Base-by-base conservation (phyloP, 2,797 vertebrate genomes). In the Paratrypauchen microcephalus region DNA sequence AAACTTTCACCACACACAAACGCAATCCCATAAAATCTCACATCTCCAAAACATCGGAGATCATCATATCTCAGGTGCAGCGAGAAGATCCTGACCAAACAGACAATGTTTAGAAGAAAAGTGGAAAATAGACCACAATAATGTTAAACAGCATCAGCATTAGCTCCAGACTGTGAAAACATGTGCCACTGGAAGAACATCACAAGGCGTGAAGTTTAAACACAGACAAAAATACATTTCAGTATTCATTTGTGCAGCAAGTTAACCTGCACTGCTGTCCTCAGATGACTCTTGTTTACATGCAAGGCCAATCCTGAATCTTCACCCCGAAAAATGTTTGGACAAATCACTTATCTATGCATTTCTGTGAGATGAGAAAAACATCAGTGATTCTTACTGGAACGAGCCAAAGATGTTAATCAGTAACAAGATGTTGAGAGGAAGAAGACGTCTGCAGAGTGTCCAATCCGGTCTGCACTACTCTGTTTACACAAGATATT, bases 341-440 rank as follows among this genome's bases (percentile, higher is more conserved):
- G 50, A 58, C 65, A 76, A 72, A 82, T 83, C 79, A 73, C 61
- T 77, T 75, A 84, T 78, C 73, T 63, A 16, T 80, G 69, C 69
- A 75, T 85, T 85, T 85, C 76, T 83, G 65, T 78, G 72, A 62
- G 3, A 79, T 82, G 73, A 84, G 83, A 69, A 80, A 86, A 90
- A 83, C 76, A 75, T 80, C 41, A 59, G 68, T 54, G 19, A 6
- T 64, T 63, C 66, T 69, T 65, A 1, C 54, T 65, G 52, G 47
- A 68, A 59, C 39, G 18, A 81, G 83, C 80, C 82, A 80, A 77
- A 89, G 88, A 90, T 88, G 75, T 78, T 87, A 87, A 91, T 90
- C 84, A 70, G 82, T 70, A 81, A 76, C 77, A 83, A 83, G 86
- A 78, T 70, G 61, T 45, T 15, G 41, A 45, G 41, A 4, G 41